Evolutionary conservation across 2,888 invertebrate genomes (phyloP).

Genomic region (Hydriomena furcata): DNA sequence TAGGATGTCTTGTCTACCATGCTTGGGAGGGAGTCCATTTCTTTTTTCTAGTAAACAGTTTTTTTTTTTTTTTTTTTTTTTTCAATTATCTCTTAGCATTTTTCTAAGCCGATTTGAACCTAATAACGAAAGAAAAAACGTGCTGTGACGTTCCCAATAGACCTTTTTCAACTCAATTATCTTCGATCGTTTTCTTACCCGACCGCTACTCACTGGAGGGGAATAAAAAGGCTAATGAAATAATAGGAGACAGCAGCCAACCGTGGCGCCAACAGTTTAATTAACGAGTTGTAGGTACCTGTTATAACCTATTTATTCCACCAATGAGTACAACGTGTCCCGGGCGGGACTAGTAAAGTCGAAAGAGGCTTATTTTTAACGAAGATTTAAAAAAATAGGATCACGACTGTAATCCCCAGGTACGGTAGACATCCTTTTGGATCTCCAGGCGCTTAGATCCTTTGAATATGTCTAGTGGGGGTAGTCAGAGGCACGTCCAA

Average conservation of each 20-base stretch:
- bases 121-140: slow-evolving; percentile 25
- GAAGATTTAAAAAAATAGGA: too few relatives aligned
- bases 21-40: too few relatives aligned
- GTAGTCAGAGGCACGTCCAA: too few relatives aligned
- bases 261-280: slow-evolving; percentile 45
- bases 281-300: slow-evolving; percentile 41
- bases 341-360: too few relatives aligned
- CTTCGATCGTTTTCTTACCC: slow-evolving; percentile 54
- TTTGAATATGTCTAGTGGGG: too few relatives aligned
- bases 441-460: too few relatives aligned
- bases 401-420: too few relatives aligned
- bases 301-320: slow-evolving; percentile 11
- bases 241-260: slow-evolving; percentile 53
- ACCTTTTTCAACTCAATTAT: slow-evolving; percentile 58
- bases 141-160: slow-evolving; percentile 31
- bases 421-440: too few relatives aligned
- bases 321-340: too few relatives aligned
- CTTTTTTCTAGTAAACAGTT: too few relatives aligned
- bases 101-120: slow-evolving; percentile 12
- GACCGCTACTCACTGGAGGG: slow-evolving; percentile 44
- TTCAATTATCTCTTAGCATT: slow-evolving; percentile 7
- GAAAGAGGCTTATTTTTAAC: too few relatives aligned
- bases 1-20: too few relatives aligned
- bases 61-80: not conserved
- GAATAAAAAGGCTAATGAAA: slow-evolving; percentile 66